These are phyloP conservation scores for Apamea crenata DNA, from an alignment of 2,888 invertebrate species.

Conservation along the genomic window DNA sequence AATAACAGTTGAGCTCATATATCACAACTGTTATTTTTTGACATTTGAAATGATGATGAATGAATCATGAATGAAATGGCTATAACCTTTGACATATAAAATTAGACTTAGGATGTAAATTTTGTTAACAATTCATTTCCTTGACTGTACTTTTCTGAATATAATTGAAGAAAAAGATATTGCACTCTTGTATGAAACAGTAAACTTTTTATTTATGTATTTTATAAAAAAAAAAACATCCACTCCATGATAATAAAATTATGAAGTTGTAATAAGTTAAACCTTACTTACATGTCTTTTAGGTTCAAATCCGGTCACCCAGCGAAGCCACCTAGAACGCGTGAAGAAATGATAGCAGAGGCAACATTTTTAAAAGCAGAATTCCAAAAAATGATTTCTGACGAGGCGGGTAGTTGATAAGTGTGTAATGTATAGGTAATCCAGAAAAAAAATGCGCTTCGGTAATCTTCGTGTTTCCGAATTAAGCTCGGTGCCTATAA, in stretches of 20 bases:
- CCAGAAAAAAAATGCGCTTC: not conserved
- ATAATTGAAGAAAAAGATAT: too few relatives aligned
- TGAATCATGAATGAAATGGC: too few relatives aligned
- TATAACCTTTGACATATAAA: too few relatives aligned
- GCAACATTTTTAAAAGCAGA: slow-evolving; percentile 85
- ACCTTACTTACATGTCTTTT: slow-evolving; percentile 15
- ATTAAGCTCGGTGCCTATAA: not conserved
- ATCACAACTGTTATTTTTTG: too few relatives aligned
- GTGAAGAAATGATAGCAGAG: slow-evolving; percentile 92
- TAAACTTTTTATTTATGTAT: too few relatives aligned
- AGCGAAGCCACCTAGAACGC: slow-evolving; percentile 84
- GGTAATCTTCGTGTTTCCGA: not conserved
- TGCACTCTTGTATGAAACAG: too few relatives aligned
- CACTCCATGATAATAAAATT: slow-evolving; percentile 41
- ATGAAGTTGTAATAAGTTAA: not conserved
- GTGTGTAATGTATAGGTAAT: not conserved
- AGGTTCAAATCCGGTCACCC: slow-evolving; percentile 84
- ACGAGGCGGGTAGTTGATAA: slow-evolving; percentile 33
- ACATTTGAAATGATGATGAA: too few relatives aligned
- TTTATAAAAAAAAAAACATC: too few relatives aligned
- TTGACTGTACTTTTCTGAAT: too few relatives aligned
- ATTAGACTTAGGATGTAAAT: too few relatives aligned
- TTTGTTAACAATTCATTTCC: too few relatives aligned
- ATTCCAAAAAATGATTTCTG: slow-evolving; percentile 71
- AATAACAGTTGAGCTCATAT: too few relatives aligned